Base-by-base conservation (phyloP, 2,113 vertebrate genomes). In the Sinocyclocheilus rhinocerous region DNA sequence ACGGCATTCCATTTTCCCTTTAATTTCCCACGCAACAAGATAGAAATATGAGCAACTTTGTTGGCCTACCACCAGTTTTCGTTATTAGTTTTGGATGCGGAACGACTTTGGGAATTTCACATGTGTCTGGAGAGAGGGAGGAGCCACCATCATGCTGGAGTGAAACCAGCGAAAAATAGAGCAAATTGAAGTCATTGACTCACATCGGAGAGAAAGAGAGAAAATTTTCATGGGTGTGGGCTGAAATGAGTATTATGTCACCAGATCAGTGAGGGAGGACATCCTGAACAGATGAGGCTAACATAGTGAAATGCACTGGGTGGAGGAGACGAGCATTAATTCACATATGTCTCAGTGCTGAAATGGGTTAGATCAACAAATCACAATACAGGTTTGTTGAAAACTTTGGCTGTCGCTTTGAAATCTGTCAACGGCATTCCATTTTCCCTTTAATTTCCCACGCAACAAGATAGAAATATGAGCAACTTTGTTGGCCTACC, bases 111-210 rank as follows among this genome's bases (percentile, higher is more conserved):
- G 82, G 84, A 81, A 87, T 92, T 88, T 88, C 8, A 85, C 89
- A 84, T 75, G 50, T 85, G 90, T 89, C 88, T 45, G 67, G 84
- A 91, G 89, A 89, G 90, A 78, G 84, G 82, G 82, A 77, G 84
- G 80, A 85, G 82, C 29, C 80, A 75, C 59, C 45, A 79, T 84
- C 84, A 70, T 70, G 42, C 59, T 59, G 48, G 76, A 63, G 52
- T 26, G 70, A 78, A 81, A 39, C 36, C n/a, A 63, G 29, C 16
- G 10, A 81, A 86, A 80, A 59, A 79, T 73, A n/a, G 75, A 81
- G 39, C 55, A 9, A 63, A 63, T 80, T 57, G 80, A 81, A 50
- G 48, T 15, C 65, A 83, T 24, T 55, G 65, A 70, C 77, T 83
- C 78, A 24, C 26, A 61, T 2, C 26, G 6, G 72, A 89, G 10